These are phyloP conservation scores for Drosophila pseudoobscura DNA, from an alignment of 1,140 invertebrate species.

Conservation along the genomic window DNA sequence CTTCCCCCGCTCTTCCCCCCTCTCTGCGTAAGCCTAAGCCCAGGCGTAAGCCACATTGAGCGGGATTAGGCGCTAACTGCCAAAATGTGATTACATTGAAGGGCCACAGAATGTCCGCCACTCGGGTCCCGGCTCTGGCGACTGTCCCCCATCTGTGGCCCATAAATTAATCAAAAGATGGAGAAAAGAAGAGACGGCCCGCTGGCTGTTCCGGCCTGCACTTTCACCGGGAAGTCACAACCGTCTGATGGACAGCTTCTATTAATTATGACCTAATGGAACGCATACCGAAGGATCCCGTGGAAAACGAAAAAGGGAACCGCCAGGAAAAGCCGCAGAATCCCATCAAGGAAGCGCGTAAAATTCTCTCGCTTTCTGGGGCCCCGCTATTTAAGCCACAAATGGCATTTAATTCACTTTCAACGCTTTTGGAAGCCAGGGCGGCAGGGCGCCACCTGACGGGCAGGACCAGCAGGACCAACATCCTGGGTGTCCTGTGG, in stretches of 20 bases:
- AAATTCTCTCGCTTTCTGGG: constrained; percentile 30
- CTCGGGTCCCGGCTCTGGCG: neutral
- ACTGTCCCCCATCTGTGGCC: neutral
- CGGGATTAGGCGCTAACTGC: constrained; percentile 75
- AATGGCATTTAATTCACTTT: constrained; percentile 80
- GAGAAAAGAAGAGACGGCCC: constrained; percentile 18
- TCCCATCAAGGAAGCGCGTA: constrained; percentile 18
- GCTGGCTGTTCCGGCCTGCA: constrained; percentile 14
- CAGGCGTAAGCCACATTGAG: constrained; percentile 68
- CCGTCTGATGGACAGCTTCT: no score
- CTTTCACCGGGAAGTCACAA: neutral
- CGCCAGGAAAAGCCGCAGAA: constrained; percentile 1
- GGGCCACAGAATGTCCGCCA: constrained; percentile 46
- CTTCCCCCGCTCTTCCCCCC: neutral
- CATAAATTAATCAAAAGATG: constrained; percentile 75
- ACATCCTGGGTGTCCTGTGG: constrained; percentile 17
- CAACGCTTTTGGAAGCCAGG: constrained; percentile 39
- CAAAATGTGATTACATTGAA: constrained; percentile 60
- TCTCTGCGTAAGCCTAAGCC: constrained; percentile 19
- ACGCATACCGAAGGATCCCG: no score
- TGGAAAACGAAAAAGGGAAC: constrained; percentile 3
- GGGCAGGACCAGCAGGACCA: neutral
- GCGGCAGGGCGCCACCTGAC: constrained; percentile 30
- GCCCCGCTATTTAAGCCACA: constrained; percentile 63
- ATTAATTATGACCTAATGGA: no score